A percentile compares a stretch with the other conserved stretches of the same genome.
Evolutionary conservation across 2,888 invertebrate genomes (phyloP).

Genomic region (Chydorus sphaericus): DNA sequence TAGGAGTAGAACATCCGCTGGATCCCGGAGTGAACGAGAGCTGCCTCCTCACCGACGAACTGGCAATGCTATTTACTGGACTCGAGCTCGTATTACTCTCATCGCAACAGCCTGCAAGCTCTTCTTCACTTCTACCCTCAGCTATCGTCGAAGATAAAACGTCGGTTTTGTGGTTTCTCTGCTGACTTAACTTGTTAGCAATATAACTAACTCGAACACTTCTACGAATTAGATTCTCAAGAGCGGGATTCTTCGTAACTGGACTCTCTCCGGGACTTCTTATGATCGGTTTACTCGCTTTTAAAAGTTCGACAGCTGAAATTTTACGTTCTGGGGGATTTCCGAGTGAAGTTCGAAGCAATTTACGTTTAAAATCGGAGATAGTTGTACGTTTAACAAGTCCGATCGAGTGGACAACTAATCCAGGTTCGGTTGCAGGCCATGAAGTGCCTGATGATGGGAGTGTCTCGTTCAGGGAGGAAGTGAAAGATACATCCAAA

Average conservation of each 20-base stretch:
- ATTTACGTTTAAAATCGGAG: constrained; percentile 64
- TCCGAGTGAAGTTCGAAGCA: constrained; percentile 19
- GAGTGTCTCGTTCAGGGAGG: not conserved
- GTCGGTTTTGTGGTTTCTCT: constrained; percentile 38
- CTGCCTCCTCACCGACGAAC: too few species aligned
- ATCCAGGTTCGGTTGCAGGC: constrained; percentile 1
- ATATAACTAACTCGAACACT: constrained; percentile 20
- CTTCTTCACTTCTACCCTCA: constrained; percentile 33
- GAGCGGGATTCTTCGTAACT: constrained; percentile 25
- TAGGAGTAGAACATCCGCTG: not conserved
- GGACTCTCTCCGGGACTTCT: constrained; percentile 40
- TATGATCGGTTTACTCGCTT: constrained; percentile 34
- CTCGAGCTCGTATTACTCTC: too few species aligned
- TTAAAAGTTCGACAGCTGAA: constrained; percentile 65
- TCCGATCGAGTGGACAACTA: constrained; percentile 22
- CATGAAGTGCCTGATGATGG: not conserved
- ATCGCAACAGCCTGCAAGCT: too few species aligned
- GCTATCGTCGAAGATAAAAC: constrained; percentile 73
- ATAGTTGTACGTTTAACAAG: constrained; percentile 52
- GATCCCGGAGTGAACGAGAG: not conserved
- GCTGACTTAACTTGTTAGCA: constrained; percentile 19
- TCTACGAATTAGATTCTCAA: constrained; percentile 3
- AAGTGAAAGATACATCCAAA: constrained; percentile 14
- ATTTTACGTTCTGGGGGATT: constrained; percentile 30
- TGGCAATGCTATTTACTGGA: too few species aligned